These are phyloP conservation scores for Casuarius casuarius DNA, from an alignment of 2,113 vertebrate species.

Conservation along the genomic window DNA sequence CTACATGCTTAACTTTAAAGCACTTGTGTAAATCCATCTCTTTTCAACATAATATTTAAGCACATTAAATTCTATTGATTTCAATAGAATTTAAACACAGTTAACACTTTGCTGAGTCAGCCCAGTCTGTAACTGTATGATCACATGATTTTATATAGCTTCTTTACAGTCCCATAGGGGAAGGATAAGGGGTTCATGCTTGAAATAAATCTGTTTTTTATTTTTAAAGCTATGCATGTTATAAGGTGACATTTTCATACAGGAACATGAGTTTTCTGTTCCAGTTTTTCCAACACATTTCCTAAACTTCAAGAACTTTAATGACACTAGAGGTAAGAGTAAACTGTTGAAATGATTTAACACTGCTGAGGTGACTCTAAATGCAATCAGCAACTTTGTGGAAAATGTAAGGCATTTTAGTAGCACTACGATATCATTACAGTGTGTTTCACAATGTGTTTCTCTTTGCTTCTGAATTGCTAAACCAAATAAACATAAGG, in stretches of 20 bases:
- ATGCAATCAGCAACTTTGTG: slow-evolving; percentile 9
- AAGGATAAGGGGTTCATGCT: slow-evolving; percentile 34
- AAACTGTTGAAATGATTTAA: slow-evolving; percentile 51
- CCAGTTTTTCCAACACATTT: slow-evolving; percentile 7
- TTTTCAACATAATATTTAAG: slow-evolving; percentile 34
- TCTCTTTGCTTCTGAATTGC: slow-evolving; percentile 24
- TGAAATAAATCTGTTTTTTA: slow-evolving; percentile 40
- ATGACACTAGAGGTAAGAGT: background rate
- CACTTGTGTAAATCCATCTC: slow-evolving; percentile 3
- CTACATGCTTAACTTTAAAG: slow-evolving; percentile 23
- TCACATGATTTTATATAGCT: slow-evolving; percentile 19
- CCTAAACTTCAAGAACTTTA: slow-evolving; percentile 38
- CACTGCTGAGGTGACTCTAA: background rate
- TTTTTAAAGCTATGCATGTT: slow-evolving; percentile 42
- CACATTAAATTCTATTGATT: slow-evolving; percentile 45
- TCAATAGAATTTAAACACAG: slow-evolving; percentile 46
- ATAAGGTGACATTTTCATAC: slow-evolving; percentile 50
- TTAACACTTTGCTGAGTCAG: slow-evolving; percentile 61
- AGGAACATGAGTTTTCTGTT: background rate
- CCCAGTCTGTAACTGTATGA: background rate
- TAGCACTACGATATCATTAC: slow-evolving; percentile 36
- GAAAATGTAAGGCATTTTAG: background rate
- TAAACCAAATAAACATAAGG: slow-evolving; percentile 53
- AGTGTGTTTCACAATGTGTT: slow-evolving; percentile 33
- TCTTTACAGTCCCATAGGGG: slow-evolving; percentile 14